Base-by-base conservation (phyloP, 2,797 vertebrate species). In the Eospalax fontanierii region DNA sequence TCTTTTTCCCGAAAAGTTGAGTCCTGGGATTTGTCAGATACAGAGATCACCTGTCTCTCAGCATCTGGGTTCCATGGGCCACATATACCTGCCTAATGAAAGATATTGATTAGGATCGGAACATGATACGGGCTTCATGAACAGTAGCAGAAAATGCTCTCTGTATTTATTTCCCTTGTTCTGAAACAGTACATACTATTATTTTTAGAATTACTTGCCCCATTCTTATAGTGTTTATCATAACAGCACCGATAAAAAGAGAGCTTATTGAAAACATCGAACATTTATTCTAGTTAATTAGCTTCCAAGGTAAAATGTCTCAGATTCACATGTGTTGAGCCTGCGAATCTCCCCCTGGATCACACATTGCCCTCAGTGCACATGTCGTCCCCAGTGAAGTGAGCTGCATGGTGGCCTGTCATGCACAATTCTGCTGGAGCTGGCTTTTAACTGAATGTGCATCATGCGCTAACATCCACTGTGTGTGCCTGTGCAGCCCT, bases 401-500 rank as follows among this genome's bases (percentile, higher is more conserved):
- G 82, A 92, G 86, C 97, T 95, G 97, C 94, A 87, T 97, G 97
- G 97, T 95, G 74, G 91, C 43, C 6, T 61, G 87, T 96, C 94
- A 95, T 73, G 70, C 38, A 93, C 96, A 97, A 96, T 94, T 97
- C 78, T 97, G 90, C 96, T 96, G 97, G 96, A 97, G 89, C 88
- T 87, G 93, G 97, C 98, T 97, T 93, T 95, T 96, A 65, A 78
- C 79, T 91, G 46, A 73, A 18, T 94, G 76, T 97, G 74, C 93
- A 0, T 97, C 95, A 94, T 97, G 98, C 90, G 68, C 96, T 38
- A 40, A 93, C 83, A 88, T 98, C 92, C 22, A 91, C 96, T 40
- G n/a, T 97, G 38, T 98, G 97, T 98, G 97, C 98, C 97, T 97
- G 90, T 98, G 97, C 96, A 2, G 12, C 89, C 95, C 84, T 97